Percentiles rank a stretch among this genome's conserved stretches.
These are phyloP conservation scores for Turnix velox DNA, from an alignment of 2,113 vertebrate species.

Conservation along the genomic window DNA sequence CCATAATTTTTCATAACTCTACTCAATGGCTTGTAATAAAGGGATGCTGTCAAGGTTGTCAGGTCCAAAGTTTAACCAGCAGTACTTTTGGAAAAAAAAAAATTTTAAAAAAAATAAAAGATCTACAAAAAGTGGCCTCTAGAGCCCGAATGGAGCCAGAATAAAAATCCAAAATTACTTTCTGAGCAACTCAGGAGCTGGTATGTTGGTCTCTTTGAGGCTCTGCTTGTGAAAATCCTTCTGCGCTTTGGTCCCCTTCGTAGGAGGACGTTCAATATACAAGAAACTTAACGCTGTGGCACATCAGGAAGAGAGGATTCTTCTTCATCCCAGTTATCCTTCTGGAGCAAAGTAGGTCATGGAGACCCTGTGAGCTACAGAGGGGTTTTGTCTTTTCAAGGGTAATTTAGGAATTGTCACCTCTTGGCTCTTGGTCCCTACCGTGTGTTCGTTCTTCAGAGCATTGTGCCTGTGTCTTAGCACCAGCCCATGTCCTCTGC, in stretches of 20 bases:
- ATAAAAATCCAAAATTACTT: slow-evolving; percentile 16
- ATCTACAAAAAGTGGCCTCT: slow-evolving; percentile 13
- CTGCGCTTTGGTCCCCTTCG: slow-evolving; percentile 7
- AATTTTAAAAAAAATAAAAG: slow-evolving; percentile 4
- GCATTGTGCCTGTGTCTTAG: not conserved
- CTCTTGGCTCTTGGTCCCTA: not conserved
- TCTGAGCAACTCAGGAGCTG: not conserved
- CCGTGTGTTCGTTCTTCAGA: not conserved
- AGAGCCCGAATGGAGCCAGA: not conserved
- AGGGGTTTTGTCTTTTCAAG: slow-evolving; percentile 9
- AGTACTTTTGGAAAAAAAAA: not conserved
- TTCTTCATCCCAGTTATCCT: not conserved
- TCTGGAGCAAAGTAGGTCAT: not conserved
- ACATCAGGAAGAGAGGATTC: not conserved
- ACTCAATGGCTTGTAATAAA: slow-evolving; percentile 23
- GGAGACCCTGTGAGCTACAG: not conserved
- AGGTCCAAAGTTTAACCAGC: slow-evolving; percentile 18
- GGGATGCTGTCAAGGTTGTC: not conserved
- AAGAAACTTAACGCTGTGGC: not conserved
- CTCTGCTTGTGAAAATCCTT: not conserved
- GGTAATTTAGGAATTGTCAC: not conserved
- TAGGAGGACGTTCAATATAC: not conserved
- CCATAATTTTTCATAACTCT: slow-evolving; percentile 36
- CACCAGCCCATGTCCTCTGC: not conserved
- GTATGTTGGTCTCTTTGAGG: not conserved